Conservation (phyloP, 2,113 vertebrate species). For the Bos javanicus region DNA sequence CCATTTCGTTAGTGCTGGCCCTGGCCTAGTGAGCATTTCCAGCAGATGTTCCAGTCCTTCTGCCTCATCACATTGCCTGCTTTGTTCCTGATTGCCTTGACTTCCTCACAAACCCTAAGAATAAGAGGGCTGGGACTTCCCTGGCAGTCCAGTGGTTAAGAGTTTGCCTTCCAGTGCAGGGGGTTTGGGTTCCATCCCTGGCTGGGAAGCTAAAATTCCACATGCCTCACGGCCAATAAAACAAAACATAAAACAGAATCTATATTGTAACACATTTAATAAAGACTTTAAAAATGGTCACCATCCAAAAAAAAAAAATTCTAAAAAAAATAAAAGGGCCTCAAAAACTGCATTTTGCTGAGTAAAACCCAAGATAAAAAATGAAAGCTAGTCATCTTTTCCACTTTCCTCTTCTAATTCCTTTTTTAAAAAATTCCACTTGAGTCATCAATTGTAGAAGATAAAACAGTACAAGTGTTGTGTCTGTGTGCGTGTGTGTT, state of each 20-base stretch:
- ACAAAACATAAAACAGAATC: neutral
- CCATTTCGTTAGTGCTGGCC: no score
- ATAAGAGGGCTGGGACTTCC: neutral
- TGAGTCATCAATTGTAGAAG: constrained; percentile 21
- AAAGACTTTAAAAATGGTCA: neutral
- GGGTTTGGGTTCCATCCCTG: neutral
- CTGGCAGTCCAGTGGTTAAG: neutral
- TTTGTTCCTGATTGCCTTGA: neutral
- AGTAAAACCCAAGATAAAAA: constrained; percentile 8
- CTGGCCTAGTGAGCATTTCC: neutral
- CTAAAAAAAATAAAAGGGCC: neutral
- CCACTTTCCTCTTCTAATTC: neutral
- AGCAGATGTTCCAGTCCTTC: neutral
- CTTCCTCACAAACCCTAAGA: neutral
- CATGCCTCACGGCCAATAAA: neutral
- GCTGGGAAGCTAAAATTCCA: neutral
- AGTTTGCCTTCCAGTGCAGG: neutral
- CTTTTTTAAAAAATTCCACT: neutral
- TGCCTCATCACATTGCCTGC: neutral
- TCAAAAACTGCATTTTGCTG: neutral
- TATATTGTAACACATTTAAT: neutral
- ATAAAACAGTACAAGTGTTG: neutral
- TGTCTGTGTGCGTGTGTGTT: neutral
- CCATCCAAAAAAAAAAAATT: neutral
- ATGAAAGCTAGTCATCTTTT: constrained; percentile 20